phyloP scores from a whole-genome alignment of 2,113 vertebrate genomes.

The Pelodiscus sinensis region DNA sequence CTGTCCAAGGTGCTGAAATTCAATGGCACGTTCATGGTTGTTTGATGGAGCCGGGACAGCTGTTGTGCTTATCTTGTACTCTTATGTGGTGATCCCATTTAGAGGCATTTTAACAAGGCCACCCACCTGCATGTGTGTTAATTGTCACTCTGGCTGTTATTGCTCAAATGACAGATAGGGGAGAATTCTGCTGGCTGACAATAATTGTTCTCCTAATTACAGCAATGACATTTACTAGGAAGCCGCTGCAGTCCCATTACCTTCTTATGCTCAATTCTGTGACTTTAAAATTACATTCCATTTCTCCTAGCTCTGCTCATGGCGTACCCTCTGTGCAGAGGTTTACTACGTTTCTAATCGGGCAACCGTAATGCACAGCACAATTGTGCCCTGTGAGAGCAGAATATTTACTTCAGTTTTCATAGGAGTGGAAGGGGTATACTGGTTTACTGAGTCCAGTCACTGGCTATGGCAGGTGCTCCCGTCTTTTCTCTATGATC shows the following conservation, averaged over 20 bases:
- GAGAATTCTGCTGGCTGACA: constrained; percentile 51
- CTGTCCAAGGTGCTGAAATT: neutral
- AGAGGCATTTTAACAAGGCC: neutral
- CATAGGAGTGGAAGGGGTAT: neutral
- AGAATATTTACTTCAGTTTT: rapidly evolving
- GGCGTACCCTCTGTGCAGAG: rapidly evolving
- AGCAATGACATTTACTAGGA: constrained; percentile 73
- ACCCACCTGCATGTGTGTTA: constrained; percentile 2
- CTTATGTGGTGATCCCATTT: neutral
- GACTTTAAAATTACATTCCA: neutral
- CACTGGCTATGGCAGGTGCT: neutral
- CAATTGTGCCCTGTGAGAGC: neutral
- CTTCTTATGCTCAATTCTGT: constrained; percentile 32
- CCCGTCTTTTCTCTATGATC: neutral
- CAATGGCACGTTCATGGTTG: rapidly evolving
- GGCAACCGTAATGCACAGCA: rapidly evolving
- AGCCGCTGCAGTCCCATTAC: constrained; percentile 66
- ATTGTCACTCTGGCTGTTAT: constrained; percentile 45
- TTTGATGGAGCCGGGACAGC: neutral
- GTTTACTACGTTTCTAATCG: rapidly evolving
- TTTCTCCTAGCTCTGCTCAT: neutral
- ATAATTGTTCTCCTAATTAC: constrained; percentile 77
- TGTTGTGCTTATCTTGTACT: neutral
- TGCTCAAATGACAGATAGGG: constrained; percentile 65
- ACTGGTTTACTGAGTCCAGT: neutral